phyloP scores from a whole-genome alignment of 2,888 invertebrate species.

The Drosophila borealis region DNA sequence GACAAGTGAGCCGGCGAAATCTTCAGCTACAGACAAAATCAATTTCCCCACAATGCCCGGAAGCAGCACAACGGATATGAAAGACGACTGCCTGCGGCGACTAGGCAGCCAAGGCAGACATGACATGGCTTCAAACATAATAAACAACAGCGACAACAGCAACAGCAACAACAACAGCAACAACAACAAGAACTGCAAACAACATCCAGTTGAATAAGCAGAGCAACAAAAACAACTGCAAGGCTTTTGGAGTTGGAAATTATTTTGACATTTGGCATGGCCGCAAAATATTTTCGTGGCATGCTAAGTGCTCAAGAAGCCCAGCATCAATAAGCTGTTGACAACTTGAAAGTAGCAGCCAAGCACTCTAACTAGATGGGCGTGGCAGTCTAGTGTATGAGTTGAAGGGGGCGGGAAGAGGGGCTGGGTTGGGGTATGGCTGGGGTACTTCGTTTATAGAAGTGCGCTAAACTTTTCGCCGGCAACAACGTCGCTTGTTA shows the following conservation, averaged over 20 bases:
- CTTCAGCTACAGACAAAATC: slow-evolving; percentile 47
- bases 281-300: slow-evolving; percentile 44
- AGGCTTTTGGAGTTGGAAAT: slow-evolving; percentile 50
- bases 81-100: slow-evolving; percentile 65
- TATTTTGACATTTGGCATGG: slow-evolving; percentile 57
- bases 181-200: slow-evolving; percentile 31
- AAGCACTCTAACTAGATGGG: slow-evolving; percentile 26
- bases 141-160: slow-evolving; percentile 2
- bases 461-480: slow-evolving; percentile 62
- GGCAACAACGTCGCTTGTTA: slow-evolving; percentile 60
- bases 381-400: background rate
- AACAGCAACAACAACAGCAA: slow-evolving; percentile 1
- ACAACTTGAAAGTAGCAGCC: slow-evolving; percentile 54
- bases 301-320: slow-evolving; percentile 46
- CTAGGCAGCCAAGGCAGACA: background rate
- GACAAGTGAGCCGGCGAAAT: slow-evolving; percentile 8
- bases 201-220: slow-evolving; percentile 30
- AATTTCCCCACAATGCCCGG: slow-evolving; percentile 65
- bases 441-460: slow-evolving; percentile 68
- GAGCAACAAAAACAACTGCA: slow-evolving; percentile 38
- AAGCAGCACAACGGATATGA: slow-evolving; percentile 68
- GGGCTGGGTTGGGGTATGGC: background rate
- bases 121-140: slow-evolving; percentile 29
- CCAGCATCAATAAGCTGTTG: slow-evolving; percentile 71
- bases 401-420: background rate